Evolutionary conservation across 1,140 invertebrate species (phyloP), one percentile per base, ranked within the genome.

Genomic region (Trichogramma pretiosum): DNA sequence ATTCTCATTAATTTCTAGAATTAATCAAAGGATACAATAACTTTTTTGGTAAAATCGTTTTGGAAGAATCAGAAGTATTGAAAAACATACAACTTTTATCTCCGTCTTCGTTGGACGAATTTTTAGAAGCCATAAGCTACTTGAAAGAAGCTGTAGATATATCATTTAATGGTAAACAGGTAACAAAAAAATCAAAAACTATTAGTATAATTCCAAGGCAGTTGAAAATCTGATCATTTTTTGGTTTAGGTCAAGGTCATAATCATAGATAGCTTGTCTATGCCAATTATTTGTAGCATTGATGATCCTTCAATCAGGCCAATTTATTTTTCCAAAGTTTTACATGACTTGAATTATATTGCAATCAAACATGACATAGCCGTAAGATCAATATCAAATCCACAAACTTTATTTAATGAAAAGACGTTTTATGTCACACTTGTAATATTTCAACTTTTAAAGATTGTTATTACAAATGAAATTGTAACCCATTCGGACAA

Each of bases 241-340:
- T 26, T 56, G 52, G 37, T 43, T 28, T 43, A 61, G 58, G 45
- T 61, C n/a, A 50, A 56, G 23, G 37, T 62, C 8, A 39, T 65
- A 21, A 48, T 64, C 13, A 44, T 67, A 14, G 65, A 67, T 39
- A 67, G 65, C 56, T 51, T 67, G n/a, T 61, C 63, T 14, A 58
- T 61, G 50, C 54, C 50, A 16, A 53, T 62, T 22, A 56, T 63
- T 42, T 58, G 56, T 50, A 57, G 54, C 5, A 41, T 57, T 22
- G 30, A 51, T 0, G 54, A 62, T 53, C 39, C 59, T 16, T 53
- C 40, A 26, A 47, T 56, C 38, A 48, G 61, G 32, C 59, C 57
- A 8, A 45, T 59, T 42, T 53, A 52, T 26, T 67, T 62, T 47
- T 57, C 60, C 34, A 40, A 56, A 45, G 56, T 61, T n/a, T 44